Evolutionary conservation across 2,113 vertebrate genomes (phyloP).

Genomic region (Megaleporinus macrocephalus): DNA sequence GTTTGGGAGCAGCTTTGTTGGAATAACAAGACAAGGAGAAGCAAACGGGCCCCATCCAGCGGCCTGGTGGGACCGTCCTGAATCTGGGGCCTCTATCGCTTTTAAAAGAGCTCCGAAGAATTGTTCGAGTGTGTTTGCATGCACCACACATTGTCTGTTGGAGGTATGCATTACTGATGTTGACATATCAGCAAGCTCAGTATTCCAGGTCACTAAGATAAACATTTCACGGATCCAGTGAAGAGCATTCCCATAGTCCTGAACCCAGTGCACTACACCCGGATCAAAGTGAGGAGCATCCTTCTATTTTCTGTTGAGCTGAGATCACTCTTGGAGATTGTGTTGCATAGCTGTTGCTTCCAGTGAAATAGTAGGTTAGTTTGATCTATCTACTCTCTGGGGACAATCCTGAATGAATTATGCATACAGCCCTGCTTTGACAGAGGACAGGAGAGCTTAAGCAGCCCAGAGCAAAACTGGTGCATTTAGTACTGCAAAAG

Average conservation of each 20-base stretch:
- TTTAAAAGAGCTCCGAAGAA: conserved; percentile 55
- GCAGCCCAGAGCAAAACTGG: conserved; percentile 41
- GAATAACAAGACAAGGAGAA: conserved; percentile 65
- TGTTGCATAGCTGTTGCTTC: conserved; percentile 28
- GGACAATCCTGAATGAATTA: conserved; percentile 39
- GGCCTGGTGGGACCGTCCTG: conserved; percentile 60
- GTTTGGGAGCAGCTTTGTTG: conserved; percentile 64
- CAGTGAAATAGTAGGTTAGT: conserved; percentile 43
- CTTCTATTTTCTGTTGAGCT: conserved; percentile 23
- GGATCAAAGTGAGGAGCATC: conserved; percentile 38
- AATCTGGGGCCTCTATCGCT: conserved; percentile 20
- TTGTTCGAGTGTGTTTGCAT: conserved; percentile 50
- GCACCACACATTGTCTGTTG: conserved; percentile 46
- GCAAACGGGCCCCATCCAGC: conserved; percentile 60
- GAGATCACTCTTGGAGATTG: conserved; percentile 45
- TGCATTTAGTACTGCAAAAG: conserved; percentile 63
- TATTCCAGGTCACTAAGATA: conserved; percentile 59
- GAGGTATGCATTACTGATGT: conserved; percentile 60
- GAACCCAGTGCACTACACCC: conserved; percentile 47
- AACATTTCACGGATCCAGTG: conserved; percentile 60
- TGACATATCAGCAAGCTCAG: conserved; percentile 63
- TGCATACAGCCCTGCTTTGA: conserved; percentile 54
- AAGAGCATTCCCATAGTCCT: conserved; percentile 49
- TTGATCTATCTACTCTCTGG: conserved; percentile 47
- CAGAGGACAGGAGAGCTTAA: conserved; percentile 49